phyloP scores from a whole-genome alignment of 2,888 invertebrate genomes.

The Autographa pulchrina region DNA sequence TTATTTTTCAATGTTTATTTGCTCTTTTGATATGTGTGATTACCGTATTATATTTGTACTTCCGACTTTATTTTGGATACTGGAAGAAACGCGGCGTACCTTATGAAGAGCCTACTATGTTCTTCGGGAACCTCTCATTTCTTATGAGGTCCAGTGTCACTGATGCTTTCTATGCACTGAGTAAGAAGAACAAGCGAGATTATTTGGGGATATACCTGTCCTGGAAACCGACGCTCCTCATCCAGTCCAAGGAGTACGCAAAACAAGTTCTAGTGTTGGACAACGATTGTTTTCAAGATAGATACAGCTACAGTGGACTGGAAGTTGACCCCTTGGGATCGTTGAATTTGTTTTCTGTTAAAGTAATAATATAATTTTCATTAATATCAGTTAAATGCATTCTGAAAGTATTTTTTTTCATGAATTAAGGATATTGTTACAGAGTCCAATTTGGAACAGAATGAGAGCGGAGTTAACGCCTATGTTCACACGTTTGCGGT shows the following conservation, averaged over 20 bases:
- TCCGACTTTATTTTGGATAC: slow-evolving; percentile 71
- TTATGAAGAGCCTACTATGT: slow-evolving; percentile 69
- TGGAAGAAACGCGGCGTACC: slow-evolving; percentile 77
- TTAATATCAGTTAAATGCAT: too few relatives aligned
- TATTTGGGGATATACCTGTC: slow-evolving; percentile 77
- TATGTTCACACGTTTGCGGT: not conserved
- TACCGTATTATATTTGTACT: slow-evolving; percentile 63
- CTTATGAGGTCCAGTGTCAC: slow-evolving; percentile 75
- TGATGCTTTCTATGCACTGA: slow-evolving; percentile 70
- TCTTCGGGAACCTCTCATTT: slow-evolving; percentile 75
- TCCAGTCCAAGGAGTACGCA: slow-evolving; percentile 78
- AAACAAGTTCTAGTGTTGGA: slow-evolving; percentile 73
- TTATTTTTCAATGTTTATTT: slow-evolving; percentile 52
- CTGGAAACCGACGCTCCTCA: slow-evolving; percentile 72
- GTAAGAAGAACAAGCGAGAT: slow-evolving; percentile 66
- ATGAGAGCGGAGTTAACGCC: not conserved
- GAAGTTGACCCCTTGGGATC: slow-evolving; percentile 75
- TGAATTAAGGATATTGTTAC: not conserved
- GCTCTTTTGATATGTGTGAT: slow-evolving; percentile 57
- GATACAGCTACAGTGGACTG: slow-evolving; percentile 68
- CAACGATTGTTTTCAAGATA: slow-evolving; percentile 73
- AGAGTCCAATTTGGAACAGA: slow-evolving; percentile 1
- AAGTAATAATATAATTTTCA: slow-evolving; percentile 59
- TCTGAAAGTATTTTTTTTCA: too few relatives aligned
- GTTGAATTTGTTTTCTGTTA: slow-evolving; percentile 77